Base-by-base conservation (phyloP, 2,797 vertebrate species). In the Myotis pilosus region DNA sequence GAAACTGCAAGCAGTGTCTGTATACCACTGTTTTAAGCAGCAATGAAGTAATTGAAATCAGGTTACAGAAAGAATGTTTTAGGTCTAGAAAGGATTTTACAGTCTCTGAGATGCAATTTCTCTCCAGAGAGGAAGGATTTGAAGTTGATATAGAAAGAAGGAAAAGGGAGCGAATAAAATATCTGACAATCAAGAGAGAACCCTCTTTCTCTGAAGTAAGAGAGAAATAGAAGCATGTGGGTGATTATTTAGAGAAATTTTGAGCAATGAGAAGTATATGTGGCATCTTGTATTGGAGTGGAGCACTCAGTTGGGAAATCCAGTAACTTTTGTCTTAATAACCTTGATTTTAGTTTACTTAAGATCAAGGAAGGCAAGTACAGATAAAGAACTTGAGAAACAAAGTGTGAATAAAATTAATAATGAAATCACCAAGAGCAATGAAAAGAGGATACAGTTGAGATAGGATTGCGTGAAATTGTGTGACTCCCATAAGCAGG, bases 341-440 rank as follows among this genome's bases (percentile, higher is more conserved):
- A 53, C 81, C 49, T 78, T 78, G 49, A 76, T 30, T 68, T 85
- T 47, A 85, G 28, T 85, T 78, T 68, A 41, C 6, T 44, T 76
- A 53, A 78, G 23, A 79, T 8, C 69, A 78, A 69, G 53, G 53
- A 62, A 72, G 33, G 28, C 41, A 72, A 62, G 33, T 72, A 62
- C 7, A 51, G 25, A 64, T 51, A 62, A 49, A 53, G 44, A 80
- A 80, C 28, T 41, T 80, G 66, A 72, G 44, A 80, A 80, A 49
- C 78, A 79, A n/a, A 49, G 17, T 78, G 62, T 78, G n/a, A 86
- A 69, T 92, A 69, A 68, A 85, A 36, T 85, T 85, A 85, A 57
- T 74, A 49, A 47, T 66, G 25, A 75, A 60, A 78, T 85, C n/a
- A 20, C 30, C 66, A 57, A 53, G n/a, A 62, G n/a, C 64, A 41